These are phyloP conservation scores for Brachypalpus laphriformis DNA, from an alignment of 2,888 invertebrate genomes.

Conservation along the genomic window DNA sequence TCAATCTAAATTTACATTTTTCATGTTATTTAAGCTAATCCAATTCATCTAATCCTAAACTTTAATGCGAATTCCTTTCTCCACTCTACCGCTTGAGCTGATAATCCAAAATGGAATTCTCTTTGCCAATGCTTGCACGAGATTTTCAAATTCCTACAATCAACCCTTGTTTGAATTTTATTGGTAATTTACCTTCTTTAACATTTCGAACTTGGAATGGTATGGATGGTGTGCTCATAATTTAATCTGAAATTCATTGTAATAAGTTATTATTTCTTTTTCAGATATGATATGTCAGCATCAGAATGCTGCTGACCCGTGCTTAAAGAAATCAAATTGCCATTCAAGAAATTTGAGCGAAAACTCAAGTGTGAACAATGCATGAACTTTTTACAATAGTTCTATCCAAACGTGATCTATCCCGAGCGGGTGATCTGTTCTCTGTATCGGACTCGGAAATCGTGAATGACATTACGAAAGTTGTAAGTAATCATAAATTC, in stretches of 20 bases:
- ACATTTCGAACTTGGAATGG: constrained; percentile 4
- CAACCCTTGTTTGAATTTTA: constrained; percentile 10
- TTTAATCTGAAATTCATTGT: not conserved
- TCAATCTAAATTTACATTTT: not conserved
- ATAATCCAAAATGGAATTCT: constrained; percentile 60
- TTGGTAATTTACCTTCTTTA: not conserved
- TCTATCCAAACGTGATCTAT: constrained; percentile 93
- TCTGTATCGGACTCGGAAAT: constrained; percentile 93
- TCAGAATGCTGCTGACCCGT: constrained; percentile 27
- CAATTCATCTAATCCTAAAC: constrained; percentile 53
- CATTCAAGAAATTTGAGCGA: constrained; percentile 4
- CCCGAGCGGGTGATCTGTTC: constrained; percentile 95
- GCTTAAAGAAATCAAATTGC: constrained; percentile 13
- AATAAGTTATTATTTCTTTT: not conserved
- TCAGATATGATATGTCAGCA: constrained; percentile 2
- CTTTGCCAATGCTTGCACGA: constrained; percentile 47
- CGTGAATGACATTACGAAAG: constrained; percentile 92
- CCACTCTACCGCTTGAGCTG: constrained; percentile 23
- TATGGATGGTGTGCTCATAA: not conserved
- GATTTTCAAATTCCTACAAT: constrained; percentile 48
- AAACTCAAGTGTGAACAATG: constrained; percentile 85
- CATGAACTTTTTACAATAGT: constrained; percentile 96
- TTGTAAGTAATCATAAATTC: constrained; percentile 85
- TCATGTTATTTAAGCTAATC: constrained; percentile 52
- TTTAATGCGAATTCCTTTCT: constrained; percentile 38